These are phyloP conservation scores for Trididemnum miniatum DNA, from an alignment of 23 tunicate species.

Conservation along the genomic window DNA sequence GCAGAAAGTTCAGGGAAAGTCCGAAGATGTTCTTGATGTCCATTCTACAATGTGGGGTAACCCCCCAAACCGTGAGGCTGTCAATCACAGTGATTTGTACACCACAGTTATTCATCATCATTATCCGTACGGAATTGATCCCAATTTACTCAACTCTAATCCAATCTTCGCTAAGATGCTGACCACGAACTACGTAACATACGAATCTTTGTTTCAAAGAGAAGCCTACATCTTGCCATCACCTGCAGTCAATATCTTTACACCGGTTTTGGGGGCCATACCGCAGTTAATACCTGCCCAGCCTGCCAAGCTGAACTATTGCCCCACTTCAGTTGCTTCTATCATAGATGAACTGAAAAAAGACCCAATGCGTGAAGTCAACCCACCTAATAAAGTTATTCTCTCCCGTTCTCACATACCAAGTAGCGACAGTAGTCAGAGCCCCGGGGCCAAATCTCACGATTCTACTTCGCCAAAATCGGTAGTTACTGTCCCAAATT, in stretches of 20 bases:
- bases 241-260: constrained; percentile 30
- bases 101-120: constrained; percentile 72
- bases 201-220: constrained; percentile 40
- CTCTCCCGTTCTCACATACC: constrained; percentile 37
- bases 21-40: constrained; percentile 43
- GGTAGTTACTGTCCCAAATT: not conserved
- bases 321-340: constrained; percentile 63
- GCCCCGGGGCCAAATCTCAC: not conserved
- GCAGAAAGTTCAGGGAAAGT: not conserved
- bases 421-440: not conserved
- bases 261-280: constrained; percentile 46
- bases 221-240: constrained; percentile 50
- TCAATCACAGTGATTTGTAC: constrained; percentile 68
- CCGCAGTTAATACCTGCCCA: constrained; percentile 14
- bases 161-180: constrained; percentile 79
- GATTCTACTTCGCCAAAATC: not conserved
- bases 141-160: constrained; percentile 70
- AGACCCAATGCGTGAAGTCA: constrained; percentile 72
- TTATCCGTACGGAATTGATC: constrained; percentile 84
- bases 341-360: constrained; percentile 67
- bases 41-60: constrained; percentile 62
- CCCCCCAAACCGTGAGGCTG: constrained; percentile 72
- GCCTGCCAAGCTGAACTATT: constrained; percentile 26
- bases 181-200: constrained; percentile 31
- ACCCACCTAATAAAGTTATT: constrained; percentile 81